A percentile compares a stretch with the other conserved stretches of the same genome.
Evolutionary conservation across 1,140 invertebrate genomes (phyloP).

Genomic region (Nymphalis io): DNA sequence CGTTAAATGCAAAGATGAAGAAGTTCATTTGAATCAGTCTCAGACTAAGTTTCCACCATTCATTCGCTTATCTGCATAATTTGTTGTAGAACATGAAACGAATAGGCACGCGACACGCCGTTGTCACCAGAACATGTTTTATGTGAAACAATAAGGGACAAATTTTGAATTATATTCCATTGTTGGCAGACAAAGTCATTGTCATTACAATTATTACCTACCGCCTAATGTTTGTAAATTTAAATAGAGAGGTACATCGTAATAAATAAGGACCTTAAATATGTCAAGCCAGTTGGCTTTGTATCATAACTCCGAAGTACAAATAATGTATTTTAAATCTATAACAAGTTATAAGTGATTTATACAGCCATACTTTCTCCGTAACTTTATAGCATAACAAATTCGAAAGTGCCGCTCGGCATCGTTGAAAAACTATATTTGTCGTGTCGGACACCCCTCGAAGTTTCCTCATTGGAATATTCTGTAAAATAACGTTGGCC

Average conservation of each 20-base stretch:
- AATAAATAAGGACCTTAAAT: constrained; percentile 14
- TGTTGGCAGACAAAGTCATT: constrained; percentile 57
- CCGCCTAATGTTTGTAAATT: constrained; percentile 25
- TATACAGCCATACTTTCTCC: constrained; percentile 50
- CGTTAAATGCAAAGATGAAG: constrained; percentile 64
- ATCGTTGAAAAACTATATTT: constrained; percentile 77
- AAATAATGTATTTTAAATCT: constrained; percentile 49
- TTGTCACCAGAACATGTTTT: constrained; percentile 69
- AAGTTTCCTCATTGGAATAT: constrained; percentile 76
- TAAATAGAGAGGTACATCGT: constrained; percentile 21
- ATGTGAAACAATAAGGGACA: constrained; percentile 66
- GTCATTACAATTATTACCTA: constrained; percentile 52
- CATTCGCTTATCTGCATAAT: constrained; percentile 74
- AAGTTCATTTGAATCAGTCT: constrained; percentile 71
- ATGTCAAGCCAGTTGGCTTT: constrained; percentile 16
- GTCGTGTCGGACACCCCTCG: constrained; percentile 58
- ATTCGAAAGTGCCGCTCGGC: constrained; percentile 55
- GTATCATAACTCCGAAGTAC: constrained; percentile 30
- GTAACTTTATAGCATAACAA: constrained; percentile 57
- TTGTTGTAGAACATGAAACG: constrained; percentile 69
- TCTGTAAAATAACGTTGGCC: constrained; percentile 68
- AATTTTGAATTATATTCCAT: constrained; percentile 69
- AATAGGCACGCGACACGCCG: constrained; percentile 63
- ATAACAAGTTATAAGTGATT: constrained; percentile 54
- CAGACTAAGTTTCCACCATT: constrained; percentile 68